Percentiles rank a stretch among this genome's conserved stretches.
phyloP scores from a whole-genome alignment of 2,797 vertebrate species.

The Xenops minutus region DNA sequence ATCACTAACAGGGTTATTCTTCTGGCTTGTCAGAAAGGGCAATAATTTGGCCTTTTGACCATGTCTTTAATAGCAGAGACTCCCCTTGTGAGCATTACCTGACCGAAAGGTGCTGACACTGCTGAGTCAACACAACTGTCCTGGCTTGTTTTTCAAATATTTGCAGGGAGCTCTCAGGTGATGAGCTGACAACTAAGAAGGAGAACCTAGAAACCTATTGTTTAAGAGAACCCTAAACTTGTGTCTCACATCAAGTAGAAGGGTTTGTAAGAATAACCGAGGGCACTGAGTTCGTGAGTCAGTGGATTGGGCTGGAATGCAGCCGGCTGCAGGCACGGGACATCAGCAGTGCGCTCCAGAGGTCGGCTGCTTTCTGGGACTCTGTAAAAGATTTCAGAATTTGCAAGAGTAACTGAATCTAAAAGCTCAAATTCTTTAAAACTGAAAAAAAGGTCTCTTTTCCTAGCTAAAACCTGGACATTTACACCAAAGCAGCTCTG shows the following conservation, averaged over 20 bases:
- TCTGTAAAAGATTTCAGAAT: not conserved
- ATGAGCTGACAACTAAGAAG: not conserved
- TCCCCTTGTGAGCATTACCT: not conserved
- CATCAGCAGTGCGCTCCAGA: not conserved
- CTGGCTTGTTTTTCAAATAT: slow-evolving; percentile 36
- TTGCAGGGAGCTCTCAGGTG: slow-evolving; percentile 6
- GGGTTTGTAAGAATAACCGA: not conserved
- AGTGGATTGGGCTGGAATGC: not conserved
- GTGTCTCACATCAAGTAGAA: not conserved
- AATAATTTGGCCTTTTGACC: not conserved
- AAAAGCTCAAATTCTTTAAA: not conserved
- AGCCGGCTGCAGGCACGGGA: not conserved
- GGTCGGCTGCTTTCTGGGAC: not conserved
- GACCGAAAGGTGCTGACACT: not conserved
- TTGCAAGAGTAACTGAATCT: not conserved
- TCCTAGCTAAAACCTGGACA: not conserved
- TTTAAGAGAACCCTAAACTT: not conserved
- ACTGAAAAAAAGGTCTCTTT: not conserved
- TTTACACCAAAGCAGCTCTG: not conserved
- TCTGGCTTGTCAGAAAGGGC: not conserved
- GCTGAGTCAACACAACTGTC: slow-evolving; percentile 10
- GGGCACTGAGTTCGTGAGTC: not conserved
- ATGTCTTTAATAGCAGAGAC: not conserved
- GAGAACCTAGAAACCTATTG: not conserved
- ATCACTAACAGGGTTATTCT: not conserved